Conservation (phyloP, 2,888 invertebrate genomes). For the Euplagia quadripunctaria region DNA sequence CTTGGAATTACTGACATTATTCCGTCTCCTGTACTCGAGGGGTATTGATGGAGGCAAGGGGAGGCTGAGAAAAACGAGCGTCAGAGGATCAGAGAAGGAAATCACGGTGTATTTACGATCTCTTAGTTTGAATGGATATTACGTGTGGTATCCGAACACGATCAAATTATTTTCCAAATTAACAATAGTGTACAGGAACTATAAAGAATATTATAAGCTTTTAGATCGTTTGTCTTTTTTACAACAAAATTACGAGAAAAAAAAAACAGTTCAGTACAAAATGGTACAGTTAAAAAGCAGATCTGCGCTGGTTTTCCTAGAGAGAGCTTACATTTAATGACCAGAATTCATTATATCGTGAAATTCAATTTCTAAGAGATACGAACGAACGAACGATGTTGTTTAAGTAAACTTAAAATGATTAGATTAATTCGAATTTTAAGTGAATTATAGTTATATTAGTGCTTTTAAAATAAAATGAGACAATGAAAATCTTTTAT, state of each 20-base stretch:
- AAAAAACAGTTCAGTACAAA: too few species aligned
- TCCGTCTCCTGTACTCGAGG: background rate
- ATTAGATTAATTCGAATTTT: too few species aligned
- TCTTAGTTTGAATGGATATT: background rate
- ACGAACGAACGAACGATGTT: too few species aligned
- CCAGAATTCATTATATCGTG: too few species aligned
- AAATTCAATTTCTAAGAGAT: too few species aligned
- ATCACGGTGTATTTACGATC: background rate
- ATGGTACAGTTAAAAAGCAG: too few species aligned
- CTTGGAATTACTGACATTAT: background rate
- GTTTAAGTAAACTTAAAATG: too few species aligned
- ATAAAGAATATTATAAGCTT: background rate
- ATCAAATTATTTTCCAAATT: background rate
- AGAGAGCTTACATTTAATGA: too few species aligned
- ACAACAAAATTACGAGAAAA: too few species aligned
- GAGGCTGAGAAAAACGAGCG: background rate
- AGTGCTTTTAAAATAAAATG: background rate
- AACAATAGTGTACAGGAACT: background rate
- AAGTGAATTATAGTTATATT: background rate
- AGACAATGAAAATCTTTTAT: background rate
- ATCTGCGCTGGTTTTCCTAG: too few species aligned
- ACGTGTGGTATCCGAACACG: background rate
- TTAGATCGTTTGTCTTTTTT: too few species aligned
- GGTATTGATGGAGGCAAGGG: background rate
- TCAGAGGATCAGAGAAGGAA: background rate